phyloP scores from a whole-genome alignment of 1,140 invertebrate species.

The Grapholita molesta region DNA sequence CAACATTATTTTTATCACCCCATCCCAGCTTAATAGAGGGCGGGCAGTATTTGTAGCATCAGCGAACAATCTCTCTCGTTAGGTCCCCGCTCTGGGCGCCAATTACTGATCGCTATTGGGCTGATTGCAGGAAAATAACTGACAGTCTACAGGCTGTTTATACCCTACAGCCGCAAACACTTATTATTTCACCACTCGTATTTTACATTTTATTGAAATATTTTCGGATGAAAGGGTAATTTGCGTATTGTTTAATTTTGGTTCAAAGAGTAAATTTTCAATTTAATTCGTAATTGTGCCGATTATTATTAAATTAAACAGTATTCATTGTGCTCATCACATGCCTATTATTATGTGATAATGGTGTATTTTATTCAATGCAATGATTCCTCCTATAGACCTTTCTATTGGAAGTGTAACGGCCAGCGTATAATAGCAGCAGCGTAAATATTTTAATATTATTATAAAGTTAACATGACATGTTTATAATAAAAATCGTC shows the following conservation, averaged over 20 bases:
- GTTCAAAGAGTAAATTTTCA: background rate
- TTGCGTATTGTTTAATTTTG: background rate
- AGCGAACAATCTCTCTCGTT: slow-evolving; percentile 55
- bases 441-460: too few relatives aligned
- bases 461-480: too few relatives aligned
- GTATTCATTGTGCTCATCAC: background rate
- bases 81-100: slow-evolving; percentile 47
- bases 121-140: slow-evolving; percentile 56
- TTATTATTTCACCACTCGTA: background rate
- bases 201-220: background rate
- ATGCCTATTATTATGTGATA: background rate
- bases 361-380: too few relatives aligned
- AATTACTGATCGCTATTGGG: slow-evolving; percentile 45
- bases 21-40: slow-evolving; percentile 14
- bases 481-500: too few relatives aligned
- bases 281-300: background rate
- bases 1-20: slow-evolving; percentile 15
- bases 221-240: background rate
- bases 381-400: too few relatives aligned
- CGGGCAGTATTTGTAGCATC: slow-evolving; percentile 24
- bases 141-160: slow-evolving; percentile 21
- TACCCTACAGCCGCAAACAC: slow-evolving; percentile 18
- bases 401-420: too few relatives aligned
- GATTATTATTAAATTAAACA: background rate
- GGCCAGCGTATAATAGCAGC: too few relatives aligned